Evolutionary conservation across 2,888 invertebrate genomes (phyloP), one percentile per base, ranked within the genome.

Genomic region (Nebria salina): DNA sequence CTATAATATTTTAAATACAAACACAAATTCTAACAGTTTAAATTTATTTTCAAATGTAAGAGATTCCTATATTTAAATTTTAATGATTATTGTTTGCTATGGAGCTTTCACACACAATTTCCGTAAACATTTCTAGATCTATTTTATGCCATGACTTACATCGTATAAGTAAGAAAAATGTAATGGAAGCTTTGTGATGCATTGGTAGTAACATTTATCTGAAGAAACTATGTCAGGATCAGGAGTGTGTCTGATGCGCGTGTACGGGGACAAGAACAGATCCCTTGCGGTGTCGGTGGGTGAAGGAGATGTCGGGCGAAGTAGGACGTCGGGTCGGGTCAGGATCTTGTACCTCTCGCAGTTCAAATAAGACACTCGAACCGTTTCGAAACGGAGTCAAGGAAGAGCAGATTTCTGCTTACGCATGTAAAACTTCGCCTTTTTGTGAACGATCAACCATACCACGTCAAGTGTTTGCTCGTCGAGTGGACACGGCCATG

Each of bases 341-440:
- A 66, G 7, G 70, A 34, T 11, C 25, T 70, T 26, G 34, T 26
- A 26, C 26, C 26, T 26, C 3, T 11, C 70, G 15, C 70, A 70
- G 70, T 70, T 70, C 79, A 79, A 80, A 80, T 75, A 80, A 75
- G 80, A 75, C 15, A 75, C 80, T 80, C 70, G 75, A 80, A 54
- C 54, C 43, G 15, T 70, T 11, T 42, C 25, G 65, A 65, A 65
- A 54, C 72, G 65, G 70, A 25, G 70, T 9, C 5, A 34, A 5
- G 70, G 66, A 66, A 65, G 70, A 25, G 25, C 43, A 64, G 75
- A 80, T 75, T 80, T 75, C 75, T 80, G 80, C 80, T 80, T 80
- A 80, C 80, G 80, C 75, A 75, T 75, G 80, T 70, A 80, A 80
- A 80, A 80, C 26, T 80, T 80, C 80, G 75, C 80, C 80, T 80